phyloP scores from a whole-genome alignment of 2,113 vertebrate species.

The Geococcyx californianus region DNA sequence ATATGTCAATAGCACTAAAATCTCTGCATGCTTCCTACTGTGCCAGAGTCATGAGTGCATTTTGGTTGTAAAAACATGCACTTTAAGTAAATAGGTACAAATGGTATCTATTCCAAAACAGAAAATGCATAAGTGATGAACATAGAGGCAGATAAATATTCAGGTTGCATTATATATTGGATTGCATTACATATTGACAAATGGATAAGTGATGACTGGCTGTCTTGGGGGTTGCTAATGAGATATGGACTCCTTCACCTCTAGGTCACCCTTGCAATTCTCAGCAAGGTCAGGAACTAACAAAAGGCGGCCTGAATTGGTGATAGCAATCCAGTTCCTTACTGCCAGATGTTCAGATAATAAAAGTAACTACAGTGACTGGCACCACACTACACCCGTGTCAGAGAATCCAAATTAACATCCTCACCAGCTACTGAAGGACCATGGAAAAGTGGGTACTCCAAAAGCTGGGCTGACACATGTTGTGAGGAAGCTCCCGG shows the following conservation, averaged over 20 bases:
- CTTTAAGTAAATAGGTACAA: not conserved
- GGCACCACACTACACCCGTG: not conserved
- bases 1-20: not conserved
- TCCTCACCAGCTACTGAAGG: not conserved
- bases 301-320: not conserved
- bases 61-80: not conserved
- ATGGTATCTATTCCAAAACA: not conserved
- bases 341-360: slow-evolving; percentile 37
- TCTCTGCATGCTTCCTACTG: not conserved
- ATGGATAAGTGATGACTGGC: not conserved
- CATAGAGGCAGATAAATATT: not conserved
- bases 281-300: slow-evolving; percentile 17
- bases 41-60: not conserved
- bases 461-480: not conserved
- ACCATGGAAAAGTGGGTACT: not conserved
- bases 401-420: not conserved
- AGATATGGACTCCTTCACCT: slow-evolving; percentile 30
- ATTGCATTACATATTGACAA: slow-evolving; percentile 33
- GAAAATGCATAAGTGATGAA: not conserved
- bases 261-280: slow-evolving; percentile 42
- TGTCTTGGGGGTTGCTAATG: slow-evolving; percentile 18
- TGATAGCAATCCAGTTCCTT: not conserved
- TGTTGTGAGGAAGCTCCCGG: not conserved
- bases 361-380: slow-evolving; percentile 8
- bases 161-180: slow-evolving; percentile 19